Evolutionary conservation across 2,113 vertebrate species (phyloP), one percentile per base, ranked within the genome.

Genomic region (Tympanuchus pallidicinctus): DNA sequence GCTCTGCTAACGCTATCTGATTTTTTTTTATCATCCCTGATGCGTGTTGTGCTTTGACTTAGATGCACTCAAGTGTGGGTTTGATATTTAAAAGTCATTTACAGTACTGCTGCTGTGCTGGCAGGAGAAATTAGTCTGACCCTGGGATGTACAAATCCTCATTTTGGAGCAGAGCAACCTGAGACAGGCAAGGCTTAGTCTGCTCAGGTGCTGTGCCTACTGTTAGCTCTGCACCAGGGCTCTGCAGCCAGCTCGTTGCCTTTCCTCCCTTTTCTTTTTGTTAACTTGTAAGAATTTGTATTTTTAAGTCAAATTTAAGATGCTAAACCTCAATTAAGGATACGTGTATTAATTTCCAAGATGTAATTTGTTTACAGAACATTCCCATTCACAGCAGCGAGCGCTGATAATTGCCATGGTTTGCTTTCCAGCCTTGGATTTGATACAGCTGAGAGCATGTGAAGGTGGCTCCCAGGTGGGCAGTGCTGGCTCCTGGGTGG

Each of bases 31-130:
- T 12, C 36, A 61, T n/a, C 52, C 47, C 70, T 67, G 25, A 8
- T 78, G 38, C 30, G 2, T 9, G 30, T 25, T 47, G 54, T 67
- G 43, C 22, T 16, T 69, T 87, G 89, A 48, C 45, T 67, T 36
- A 76, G 67, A 73, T 85, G 81, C 69, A 22, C 38, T 80, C 27
- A 8, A n/a, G 71, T 4, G 10, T 66, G 19, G 25, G 30, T 50
- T 86, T 63, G 82, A 11, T 76, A 27, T 91, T 95, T 89, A 69
- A 92, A 74, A 84, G 77, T 63, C 48, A 36, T 93, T 93, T 92
- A 61, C 52, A 57, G 17, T n/a, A 13, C 22, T 48, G 73, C 77
- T 88, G 69, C 67, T 89, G 20, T 79, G 66, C 89, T 70, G 81
- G 63, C 70, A 84, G 80, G 38, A 69, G 57, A 47, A 90, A 75